Evolutionary conservation across 2,113 vertebrate species (phyloP).

Genomic region (Egretta garzetta): DNA sequence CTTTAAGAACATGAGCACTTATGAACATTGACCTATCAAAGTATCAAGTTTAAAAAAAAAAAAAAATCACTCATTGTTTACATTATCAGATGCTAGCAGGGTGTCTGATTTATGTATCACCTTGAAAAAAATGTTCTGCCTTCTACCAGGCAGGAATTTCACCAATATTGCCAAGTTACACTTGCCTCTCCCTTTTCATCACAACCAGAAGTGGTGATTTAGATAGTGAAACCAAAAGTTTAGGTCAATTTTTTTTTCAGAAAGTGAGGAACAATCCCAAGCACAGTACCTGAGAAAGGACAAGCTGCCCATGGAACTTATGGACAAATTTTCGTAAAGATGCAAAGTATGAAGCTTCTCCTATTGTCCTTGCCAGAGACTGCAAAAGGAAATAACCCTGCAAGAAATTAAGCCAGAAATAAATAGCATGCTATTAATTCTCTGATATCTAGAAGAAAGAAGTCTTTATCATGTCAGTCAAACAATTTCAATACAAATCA

Average conservation of each 20-base stretch:
- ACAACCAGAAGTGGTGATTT: neutral
- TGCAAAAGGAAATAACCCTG: constrained; percentile 95
- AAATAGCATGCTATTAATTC: neutral
- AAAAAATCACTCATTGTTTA: neutral
- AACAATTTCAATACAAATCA: neutral
- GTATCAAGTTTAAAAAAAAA: neutral
- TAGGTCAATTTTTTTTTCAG: neutral
- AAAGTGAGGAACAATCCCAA: neutral
- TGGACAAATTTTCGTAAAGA: constrained; percentile 89
- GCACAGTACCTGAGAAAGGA: constrained; percentile 91
- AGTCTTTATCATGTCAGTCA: neutral
- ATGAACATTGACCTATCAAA: neutral
- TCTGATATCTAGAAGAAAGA: neutral
- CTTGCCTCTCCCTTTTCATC: neutral
- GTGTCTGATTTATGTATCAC: neutral
- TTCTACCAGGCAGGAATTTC: neutral
- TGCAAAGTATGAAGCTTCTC: constrained; percentile 81
- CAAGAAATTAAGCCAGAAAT: constrained; percentile 35
- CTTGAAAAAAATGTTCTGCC: neutral
- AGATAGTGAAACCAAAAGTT: neutral
- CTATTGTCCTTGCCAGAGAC: constrained; percentile 82
- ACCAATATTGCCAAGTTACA: neutral
- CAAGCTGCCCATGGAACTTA: constrained; percentile 88
- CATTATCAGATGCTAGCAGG: neutral
- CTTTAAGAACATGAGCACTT: neutral